A percentile compares a stretch with the other conserved stretches of the same genome.
Evolutionary conservation across 37 sponge, comb jelly and placozoan genomes (phyloP).

Genomic region (Aplysina aerophoba): DNA sequence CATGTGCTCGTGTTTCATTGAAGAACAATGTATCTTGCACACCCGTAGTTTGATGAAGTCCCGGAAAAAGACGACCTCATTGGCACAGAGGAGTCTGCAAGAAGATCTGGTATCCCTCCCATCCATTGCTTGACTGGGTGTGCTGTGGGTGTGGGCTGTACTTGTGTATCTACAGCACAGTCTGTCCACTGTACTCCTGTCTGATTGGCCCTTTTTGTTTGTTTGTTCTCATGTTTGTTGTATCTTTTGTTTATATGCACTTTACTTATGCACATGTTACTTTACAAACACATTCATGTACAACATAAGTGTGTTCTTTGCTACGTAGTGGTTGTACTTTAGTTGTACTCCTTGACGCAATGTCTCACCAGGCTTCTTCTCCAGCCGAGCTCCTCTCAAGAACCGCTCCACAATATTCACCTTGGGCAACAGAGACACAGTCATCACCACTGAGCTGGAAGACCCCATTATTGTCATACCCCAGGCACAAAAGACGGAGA

Average conservation of each 20-base stretch:
- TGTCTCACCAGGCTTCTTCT: constrained; percentile 57
- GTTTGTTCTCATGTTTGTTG: too few relatives aligned
- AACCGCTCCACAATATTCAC: constrained; percentile 94
- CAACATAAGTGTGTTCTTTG: background rate
- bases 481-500: constrained; percentile 85
- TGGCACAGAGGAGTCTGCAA: constrained; percentile 90
- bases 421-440: constrained; percentile 84
- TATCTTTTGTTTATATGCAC: too few relatives aligned
- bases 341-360: too few relatives aligned
- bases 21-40: background rate
- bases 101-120: constrained; percentile 56
- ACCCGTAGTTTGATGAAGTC: constrained; percentile 81
- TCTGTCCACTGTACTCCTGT: too few relatives aligned
- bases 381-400: constrained; percentile 76
- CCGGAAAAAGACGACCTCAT: constrained; percentile 96
- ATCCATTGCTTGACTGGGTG: too few relatives aligned
- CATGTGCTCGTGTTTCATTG: too few relatives aligned
- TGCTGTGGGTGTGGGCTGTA: too few relatives aligned
- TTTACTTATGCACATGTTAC: too few relatives aligned
- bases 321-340: too few relatives aligned
- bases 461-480: constrained; percentile 95
- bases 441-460: constrained; percentile 94
- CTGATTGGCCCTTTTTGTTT: too few relatives aligned
- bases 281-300: too few relatives aligned
- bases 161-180: too few relatives aligned